Percentiles rank a stretch among this genome's conserved stretches.
These are phyloP conservation scores for Pelagia noctiluca DNA, from an alignment of 30 jellyfish, hydroid and myxozoan species.

Conservation along the genomic window DNA sequence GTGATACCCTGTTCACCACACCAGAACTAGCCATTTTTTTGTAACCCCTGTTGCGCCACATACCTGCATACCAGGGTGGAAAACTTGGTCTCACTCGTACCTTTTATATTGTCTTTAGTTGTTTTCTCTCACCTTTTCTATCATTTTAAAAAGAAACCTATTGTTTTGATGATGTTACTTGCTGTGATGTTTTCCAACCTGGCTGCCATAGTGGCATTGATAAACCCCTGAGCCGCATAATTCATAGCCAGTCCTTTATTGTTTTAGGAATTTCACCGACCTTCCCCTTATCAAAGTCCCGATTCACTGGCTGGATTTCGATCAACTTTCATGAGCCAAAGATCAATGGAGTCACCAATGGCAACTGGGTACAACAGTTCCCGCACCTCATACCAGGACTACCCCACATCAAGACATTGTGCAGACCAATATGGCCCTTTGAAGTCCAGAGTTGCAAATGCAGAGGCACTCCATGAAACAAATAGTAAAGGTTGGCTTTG, in stretches of 20 bases:
- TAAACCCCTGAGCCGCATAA: background rate
- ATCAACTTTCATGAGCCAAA: constrained; percentile 61
- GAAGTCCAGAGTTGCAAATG: constrained; percentile 55
- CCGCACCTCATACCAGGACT: constrained; percentile 73
- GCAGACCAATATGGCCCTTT: constrained; percentile 56
- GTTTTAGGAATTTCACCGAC: constrained; percentile 65
- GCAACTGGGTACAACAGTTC: constrained; percentile 75
- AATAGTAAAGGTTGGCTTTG: constrained; percentile 78
- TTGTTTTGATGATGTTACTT: no score
- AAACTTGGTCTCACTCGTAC: no score
- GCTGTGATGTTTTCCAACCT: no score
- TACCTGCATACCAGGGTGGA: no score
- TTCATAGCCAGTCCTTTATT: background rate
- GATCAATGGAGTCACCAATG: constrained; percentile 65
- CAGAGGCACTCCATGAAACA: constrained; percentile 79
- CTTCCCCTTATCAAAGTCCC: constrained; percentile 74
- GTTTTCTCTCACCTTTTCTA: no score
- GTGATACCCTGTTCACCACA: no score
- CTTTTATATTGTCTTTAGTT: no score
- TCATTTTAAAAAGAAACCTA: no score
- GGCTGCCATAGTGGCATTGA: background rate
- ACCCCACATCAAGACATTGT: constrained; percentile 44
- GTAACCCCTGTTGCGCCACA: no score
- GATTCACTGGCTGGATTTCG: constrained; percentile 67
- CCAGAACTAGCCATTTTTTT: no score